phyloP scores from a whole-genome alignment of 2,888 invertebrate genomes.

The Phorcus lineatus region DNA sequence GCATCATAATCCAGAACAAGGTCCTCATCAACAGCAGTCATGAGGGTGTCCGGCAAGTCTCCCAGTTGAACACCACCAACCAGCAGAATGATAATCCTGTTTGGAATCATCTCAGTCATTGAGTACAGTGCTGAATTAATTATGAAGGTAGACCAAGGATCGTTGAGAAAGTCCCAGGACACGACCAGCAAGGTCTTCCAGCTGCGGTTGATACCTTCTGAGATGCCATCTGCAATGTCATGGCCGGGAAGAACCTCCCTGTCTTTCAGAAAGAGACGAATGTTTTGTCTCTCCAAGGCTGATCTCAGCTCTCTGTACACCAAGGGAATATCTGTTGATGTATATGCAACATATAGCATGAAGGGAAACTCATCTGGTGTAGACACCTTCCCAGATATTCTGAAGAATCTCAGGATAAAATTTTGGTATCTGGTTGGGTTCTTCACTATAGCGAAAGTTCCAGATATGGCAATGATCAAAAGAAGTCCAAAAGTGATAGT shows the following conservation, averaged over 20 bases:
- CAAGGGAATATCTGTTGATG: neutral
- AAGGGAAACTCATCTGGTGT: neutral
- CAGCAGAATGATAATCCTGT: no score
- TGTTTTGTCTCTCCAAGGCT: neutral
- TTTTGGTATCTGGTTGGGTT: neutral
- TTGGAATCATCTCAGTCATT: no score
- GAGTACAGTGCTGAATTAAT: no score
- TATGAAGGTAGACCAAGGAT: neutral
- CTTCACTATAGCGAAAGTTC: neutral
- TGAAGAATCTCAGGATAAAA: neutral
- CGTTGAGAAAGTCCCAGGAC: neutral
- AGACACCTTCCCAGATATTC: neutral
- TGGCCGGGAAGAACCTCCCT: constrained; percentile 12
- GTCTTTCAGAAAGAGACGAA: neutral
- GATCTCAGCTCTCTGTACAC: neutral
- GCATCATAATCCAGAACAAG: no score
- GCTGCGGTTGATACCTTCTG: neutral
- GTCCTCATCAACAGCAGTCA: no score
- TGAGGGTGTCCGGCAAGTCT: no score
- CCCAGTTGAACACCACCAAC: no score
- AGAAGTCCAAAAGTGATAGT: neutral
- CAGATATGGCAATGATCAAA: neutral
- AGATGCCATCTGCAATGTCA: neutral
- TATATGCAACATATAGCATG: neutral
- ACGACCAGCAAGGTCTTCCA: constrained; percentile 16